A percentile compares a stretch with the other conserved stretches of the same genome.
These are phyloP conservation scores for Ceramica pisi DNA, from an alignment of 2,888 invertebrate species.

Conservation along the genomic window DNA sequence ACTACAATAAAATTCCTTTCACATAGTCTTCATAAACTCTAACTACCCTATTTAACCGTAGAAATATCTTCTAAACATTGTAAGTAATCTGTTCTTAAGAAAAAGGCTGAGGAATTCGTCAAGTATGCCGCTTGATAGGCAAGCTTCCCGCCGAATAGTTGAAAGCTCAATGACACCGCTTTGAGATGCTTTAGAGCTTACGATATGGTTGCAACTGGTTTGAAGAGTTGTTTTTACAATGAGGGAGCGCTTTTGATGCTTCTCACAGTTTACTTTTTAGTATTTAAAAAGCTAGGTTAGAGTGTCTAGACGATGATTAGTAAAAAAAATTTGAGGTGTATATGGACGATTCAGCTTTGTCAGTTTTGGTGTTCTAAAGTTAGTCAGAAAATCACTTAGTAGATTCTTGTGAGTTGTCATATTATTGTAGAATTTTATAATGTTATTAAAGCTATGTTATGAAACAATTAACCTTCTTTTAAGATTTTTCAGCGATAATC, in stretches of 20 bases:
- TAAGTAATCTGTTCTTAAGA: slow-evolving; percentile 58
- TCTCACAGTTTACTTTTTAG: too few relatives aligned
- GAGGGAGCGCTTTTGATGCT: background rate
- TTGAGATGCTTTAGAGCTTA: slow-evolving; percentile 61
- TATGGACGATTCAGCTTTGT: background rate
- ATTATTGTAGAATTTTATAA: too few relatives aligned
- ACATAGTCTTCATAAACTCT: slow-evolving; percentile 20
- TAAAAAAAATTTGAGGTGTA: too few relatives aligned
- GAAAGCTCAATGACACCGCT: slow-evolving; percentile 85
- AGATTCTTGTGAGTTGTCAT: too few relatives aligned
- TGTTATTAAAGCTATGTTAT: too few relatives aligned
- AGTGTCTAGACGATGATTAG: too few relatives aligned
- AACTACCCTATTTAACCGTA: slow-evolving; percentile 16
- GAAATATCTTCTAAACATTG: slow-evolving; percentile 53
- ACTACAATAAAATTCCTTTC: slow-evolving; percentile 13
- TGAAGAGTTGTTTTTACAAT: background rate
- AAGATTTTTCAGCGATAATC: background rate
- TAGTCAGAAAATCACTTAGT: background rate
- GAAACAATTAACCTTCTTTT: too few relatives aligned
- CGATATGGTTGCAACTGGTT: slow-evolving; percentile 48
- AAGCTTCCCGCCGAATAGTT: slow-evolving; percentile 78
- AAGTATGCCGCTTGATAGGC: slow-evolving; percentile 60
- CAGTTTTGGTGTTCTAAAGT: background rate
- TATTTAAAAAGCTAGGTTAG: too few relatives aligned
- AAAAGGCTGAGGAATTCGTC: slow-evolving; percentile 59